These are phyloP conservation scores for Pica pica DNA, from an alignment of 2,113 vertebrate genomes.

Conservation along the genomic window DNA sequence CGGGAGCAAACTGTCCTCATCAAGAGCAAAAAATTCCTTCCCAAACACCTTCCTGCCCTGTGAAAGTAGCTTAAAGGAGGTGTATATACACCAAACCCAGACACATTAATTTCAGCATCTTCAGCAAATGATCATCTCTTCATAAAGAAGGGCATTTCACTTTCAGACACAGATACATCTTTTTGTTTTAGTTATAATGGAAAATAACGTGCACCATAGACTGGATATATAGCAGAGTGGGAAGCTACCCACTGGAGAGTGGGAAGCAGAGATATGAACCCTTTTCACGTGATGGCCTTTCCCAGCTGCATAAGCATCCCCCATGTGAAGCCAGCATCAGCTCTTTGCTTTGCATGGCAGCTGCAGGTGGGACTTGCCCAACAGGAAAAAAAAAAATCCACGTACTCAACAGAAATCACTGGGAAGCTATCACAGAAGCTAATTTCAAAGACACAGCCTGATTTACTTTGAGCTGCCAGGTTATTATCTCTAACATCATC, in stretches of 20 bases:
- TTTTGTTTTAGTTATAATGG: not conserved
- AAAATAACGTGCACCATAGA: not conserved
- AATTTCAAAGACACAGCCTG: not conserved
- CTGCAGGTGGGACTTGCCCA: not conserved
- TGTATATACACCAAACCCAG: not conserved
- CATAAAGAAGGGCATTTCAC: not conserved
- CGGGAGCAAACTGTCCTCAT: not conserved
- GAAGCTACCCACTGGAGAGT: not conserved
- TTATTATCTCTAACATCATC: not conserved
- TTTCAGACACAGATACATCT: not conserved
- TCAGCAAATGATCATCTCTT: not conserved
- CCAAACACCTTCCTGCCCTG: not conserved
- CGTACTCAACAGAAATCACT: not conserved
- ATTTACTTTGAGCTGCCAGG: not conserved
- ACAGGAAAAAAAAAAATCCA: not conserved
- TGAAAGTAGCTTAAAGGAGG: not conserved
- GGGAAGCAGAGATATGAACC: not conserved
- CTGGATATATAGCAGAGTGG: not conserved
- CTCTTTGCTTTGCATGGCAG: not conserved
- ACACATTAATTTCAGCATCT: not conserved
- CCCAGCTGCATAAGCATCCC: not conserved
- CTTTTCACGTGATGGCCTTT: not conserved
- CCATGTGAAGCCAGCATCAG: rapidly evolving
- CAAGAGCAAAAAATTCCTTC: not conserved
- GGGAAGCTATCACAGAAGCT: not conserved